Conservation (phyloP, 2,888 invertebrate genomes). For the Hedya salicella region DNA sequence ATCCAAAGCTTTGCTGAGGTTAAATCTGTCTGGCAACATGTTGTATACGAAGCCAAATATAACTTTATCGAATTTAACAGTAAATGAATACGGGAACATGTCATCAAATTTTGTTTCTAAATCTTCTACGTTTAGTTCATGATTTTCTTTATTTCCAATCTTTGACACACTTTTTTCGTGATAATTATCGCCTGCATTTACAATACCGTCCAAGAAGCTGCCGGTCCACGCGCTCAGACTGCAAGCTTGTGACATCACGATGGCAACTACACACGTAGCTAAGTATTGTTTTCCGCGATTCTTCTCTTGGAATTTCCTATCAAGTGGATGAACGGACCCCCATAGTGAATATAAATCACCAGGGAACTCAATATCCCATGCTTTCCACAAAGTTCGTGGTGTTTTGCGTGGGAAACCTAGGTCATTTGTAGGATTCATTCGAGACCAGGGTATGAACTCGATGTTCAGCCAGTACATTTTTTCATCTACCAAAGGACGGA, state of each 20-base stretch:
- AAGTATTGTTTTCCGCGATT: slow-evolving; percentile 87
- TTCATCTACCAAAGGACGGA: slow-evolving; percentile 72
- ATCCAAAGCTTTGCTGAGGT: slow-evolving; percentile 86
- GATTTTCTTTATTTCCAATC: slow-evolving; percentile 74
- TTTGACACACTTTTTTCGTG: slow-evolving; percentile 78
- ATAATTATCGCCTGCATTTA: slow-evolving; percentile 85
- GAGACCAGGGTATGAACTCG: slow-evolving; percentile 74
- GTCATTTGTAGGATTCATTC: slow-evolving; percentile 69
- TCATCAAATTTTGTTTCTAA: slow-evolving; percentile 79
- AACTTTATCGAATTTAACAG: slow-evolving; percentile 82
- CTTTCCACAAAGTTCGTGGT: slow-evolving; percentile 83
- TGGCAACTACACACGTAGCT: slow-evolving; percentile 85
- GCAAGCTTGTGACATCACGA: slow-evolving; percentile 86
- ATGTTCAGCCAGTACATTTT: slow-evolving; percentile 81
- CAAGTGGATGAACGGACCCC: slow-evolving; percentile 87
- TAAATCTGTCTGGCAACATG: slow-evolving; percentile 82
- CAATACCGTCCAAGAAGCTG: slow-evolving; percentile 86
- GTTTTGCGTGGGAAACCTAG: slow-evolving; percentile 68
- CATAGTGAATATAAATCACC: slow-evolving; percentile 88
- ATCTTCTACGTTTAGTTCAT: slow-evolving; percentile 85
- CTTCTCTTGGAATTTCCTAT: slow-evolving; percentile 79
- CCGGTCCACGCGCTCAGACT: slow-evolving; percentile 87
- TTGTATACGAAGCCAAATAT: slow-evolving; percentile 87
- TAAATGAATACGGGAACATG: slow-evolving; percentile 85
- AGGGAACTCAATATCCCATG: slow-evolving; percentile 88